Base-by-base conservation (phyloP, 1,140 invertebrate species). In the Cydia pomonella region DNA sequence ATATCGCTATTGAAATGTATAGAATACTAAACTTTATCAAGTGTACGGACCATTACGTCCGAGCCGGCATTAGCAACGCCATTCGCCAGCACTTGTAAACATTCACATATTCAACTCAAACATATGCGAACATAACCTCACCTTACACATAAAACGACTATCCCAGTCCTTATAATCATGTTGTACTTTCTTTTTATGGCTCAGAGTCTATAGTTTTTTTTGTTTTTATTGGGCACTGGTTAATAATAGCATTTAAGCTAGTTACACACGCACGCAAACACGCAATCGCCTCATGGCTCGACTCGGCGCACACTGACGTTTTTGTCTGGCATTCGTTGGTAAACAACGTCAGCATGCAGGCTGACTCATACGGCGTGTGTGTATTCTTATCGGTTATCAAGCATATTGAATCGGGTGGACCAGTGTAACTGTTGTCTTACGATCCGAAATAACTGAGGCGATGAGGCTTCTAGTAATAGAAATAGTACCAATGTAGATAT, bases 261-360 rank as follows among this genome's bases (percentile, higher is more conserved):
- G 53, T 59, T 59, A 23, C 53, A 59, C 53, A 23, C 33, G 29
- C 25, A 29, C 64, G 29, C 7, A 9, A 10, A 23, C 64, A 69
- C 64, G 64, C 64, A 38, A 18, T 41, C 64, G 27, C 16, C 64
- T 33, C 27, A 69, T 69, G 33, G 27, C 64, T 33, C 63, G 63
- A 10, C n/a, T 69, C 29, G 10, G 18, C 16, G 7, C n/a, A 69
- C n/a, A 69, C 64, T 69, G 29, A 69, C 53, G 21, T 23, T 59
- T 23, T 59, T 59, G 53, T 59, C 53, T 59, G 64, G 64, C 64
- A 69, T 69, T 69, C 64, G 27, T 69, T 69, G n/a, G 64, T 33
- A 69, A 69, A 69, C 64, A 69, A 38, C 64, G 27, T 29, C 64
- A 41, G 27, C 53, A 12, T 59, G 50, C 50, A 1, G n/a, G 21